These are phyloP conservation scores for Oncopodura yosiiana DNA, from an alignment of 1,140 invertebrate genomes.

Conservation along the genomic window DNA sequence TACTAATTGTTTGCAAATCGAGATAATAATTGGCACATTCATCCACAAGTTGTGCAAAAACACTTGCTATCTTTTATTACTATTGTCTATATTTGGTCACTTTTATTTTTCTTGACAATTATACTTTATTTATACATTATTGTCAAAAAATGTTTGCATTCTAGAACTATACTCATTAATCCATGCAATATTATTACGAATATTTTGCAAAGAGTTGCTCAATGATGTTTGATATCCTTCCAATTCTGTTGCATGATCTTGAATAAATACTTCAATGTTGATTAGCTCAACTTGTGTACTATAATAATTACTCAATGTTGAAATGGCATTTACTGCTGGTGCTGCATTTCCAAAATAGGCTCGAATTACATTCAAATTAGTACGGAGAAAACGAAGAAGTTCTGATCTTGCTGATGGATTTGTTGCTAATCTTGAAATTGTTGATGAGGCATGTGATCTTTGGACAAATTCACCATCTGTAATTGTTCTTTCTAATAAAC, in stretches of 20 bases:
- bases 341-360: background rate
- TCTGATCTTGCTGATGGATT: background rate
- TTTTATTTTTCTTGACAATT: too few relatives aligned
- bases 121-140: too few relatives aligned
- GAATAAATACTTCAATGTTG: background rate
- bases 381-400: background rate
- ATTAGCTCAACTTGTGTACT: background rate
- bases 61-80: too few relatives aligned
- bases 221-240: background rate
- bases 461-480: too few relatives aligned
- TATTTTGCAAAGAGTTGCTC: background rate
- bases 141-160: background rate
- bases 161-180: slow-evolving; percentile 1
- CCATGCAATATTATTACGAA: slow-evolving; percentile 15
- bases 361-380: background rate
- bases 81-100: too few relatives aligned
- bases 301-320: background rate
- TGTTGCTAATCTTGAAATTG: slow-evolving; percentile 3
- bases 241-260: background rate
- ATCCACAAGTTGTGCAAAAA: too few relatives aligned
- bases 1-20: too few relatives aligned
- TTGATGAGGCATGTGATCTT: too few relatives aligned
- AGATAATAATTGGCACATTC: too few relatives aligned
- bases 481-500: background rate
- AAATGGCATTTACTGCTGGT: background rate